Conservation (phyloP, 2,113 vertebrate genomes). For the Ondatra zibethicus region DNA sequence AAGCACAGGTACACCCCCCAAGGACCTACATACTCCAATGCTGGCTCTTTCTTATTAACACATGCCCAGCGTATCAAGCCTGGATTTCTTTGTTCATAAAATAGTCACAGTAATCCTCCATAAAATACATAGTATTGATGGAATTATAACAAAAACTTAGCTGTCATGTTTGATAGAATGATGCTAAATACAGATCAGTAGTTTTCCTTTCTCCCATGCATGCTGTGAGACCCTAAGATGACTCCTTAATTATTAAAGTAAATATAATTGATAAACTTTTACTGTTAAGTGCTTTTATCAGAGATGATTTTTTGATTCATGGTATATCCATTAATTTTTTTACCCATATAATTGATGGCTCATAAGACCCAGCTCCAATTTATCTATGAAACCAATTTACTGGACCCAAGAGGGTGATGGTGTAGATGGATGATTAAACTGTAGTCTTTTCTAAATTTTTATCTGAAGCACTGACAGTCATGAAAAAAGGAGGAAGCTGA, state of each 20-base stretch:
- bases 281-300: not conserved
- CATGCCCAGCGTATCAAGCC: not conserved
- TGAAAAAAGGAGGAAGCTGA: not conserved
- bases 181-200: not conserved
- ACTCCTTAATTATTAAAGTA: not conserved
- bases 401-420: not conserved
- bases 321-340: not conserved
- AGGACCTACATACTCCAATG: not conserved
- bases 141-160: not conserved
- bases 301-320: not conserved
- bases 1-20: not conserved
- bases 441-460: not conserved
- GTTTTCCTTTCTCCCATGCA: not conserved
- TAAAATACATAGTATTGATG: not conserved
- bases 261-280: not conserved
- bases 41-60: not conserved
- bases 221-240: not conserved
- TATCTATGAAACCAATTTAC: not conserved
- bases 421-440: not conserved
- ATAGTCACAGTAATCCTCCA: not conserved
- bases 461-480: not conserved
- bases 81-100: not conserved
- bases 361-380: not conserved
- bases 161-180: not conserved
- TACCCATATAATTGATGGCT: not conserved